Percentiles rank a stretch among this genome's conserved stretches.
phyloP scores from a whole-genome alignment of 2,113 vertebrate species.

The Acrocephalus kingi region DNA sequence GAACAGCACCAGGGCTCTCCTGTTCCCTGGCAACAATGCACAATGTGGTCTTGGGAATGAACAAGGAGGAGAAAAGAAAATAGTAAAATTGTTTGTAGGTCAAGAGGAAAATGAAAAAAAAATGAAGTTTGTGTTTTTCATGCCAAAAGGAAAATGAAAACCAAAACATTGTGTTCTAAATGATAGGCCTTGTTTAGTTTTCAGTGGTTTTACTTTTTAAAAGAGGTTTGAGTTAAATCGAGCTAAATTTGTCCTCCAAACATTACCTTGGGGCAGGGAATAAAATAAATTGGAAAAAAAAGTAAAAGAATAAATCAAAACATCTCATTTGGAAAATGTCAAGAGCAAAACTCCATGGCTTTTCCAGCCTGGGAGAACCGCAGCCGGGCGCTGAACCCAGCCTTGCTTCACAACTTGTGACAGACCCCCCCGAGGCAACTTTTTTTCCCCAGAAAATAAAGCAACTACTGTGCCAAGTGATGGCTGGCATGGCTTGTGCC shows the following conservation, averaged over 20 bases:
- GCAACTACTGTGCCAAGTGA: not conserved
- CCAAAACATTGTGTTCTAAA: slow-evolving; percentile 70
- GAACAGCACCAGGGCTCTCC: not conserved
- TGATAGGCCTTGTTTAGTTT: slow-evolving; percentile 67
- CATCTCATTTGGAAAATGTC: slow-evolving; percentile 65
- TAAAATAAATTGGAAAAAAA: slow-evolving; percentile 6
- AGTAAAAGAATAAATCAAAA: slow-evolving; percentile 44
- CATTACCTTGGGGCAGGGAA: slow-evolving; percentile 54
- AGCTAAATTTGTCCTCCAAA: slow-evolving; percentile 63
- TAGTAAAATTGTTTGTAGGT: slow-evolving; percentile 24
- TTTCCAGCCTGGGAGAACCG: slow-evolving; percentile 29
- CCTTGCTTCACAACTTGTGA: not conserved
- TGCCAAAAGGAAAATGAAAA: slow-evolving; percentile 65
- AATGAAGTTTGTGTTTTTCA: not conserved
- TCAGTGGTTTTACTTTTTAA: slow-evolving; percentile 67
- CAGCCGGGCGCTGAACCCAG: not conserved
- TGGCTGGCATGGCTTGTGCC: not conserved
- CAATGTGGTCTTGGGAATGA: not conserved
- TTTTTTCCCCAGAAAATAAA: not conserved
- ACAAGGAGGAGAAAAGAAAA: not conserved
- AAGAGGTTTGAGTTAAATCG: slow-evolving; percentile 44
- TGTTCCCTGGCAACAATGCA: not conserved
- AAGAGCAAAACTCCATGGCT: not conserved
- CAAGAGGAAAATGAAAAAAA: slow-evolving; percentile 46
- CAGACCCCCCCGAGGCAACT: not conserved